Percentiles rank a stretch among this genome's conserved stretches.
phyloP scores from a whole-genome alignment of 92 coral and sea anemone species.

The Siderastrea radians region DNA sequence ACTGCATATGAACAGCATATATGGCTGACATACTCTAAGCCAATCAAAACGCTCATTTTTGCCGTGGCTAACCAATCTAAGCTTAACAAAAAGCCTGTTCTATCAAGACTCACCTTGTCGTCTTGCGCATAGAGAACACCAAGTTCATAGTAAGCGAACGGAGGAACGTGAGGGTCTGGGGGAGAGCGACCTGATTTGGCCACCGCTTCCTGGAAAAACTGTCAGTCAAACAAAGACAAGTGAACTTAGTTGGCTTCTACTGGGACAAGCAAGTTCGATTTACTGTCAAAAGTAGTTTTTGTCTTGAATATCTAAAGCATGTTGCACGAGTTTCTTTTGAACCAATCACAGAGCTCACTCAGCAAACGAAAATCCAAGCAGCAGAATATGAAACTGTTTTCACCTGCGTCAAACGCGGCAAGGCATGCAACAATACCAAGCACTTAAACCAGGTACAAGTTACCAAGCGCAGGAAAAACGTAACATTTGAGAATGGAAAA shows the following conservation, averaged over 20 bases:
- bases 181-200: slow-evolving; percentile 85
- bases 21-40: not conserved
- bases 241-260: not conserved
- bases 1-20: too few species aligned
- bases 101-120: slow-evolving; percentile 68
- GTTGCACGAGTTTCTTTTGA: too few species aligned
- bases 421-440: not conserved
- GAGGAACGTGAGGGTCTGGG: slow-evolving; percentile 91
- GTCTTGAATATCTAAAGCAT: not conserved
- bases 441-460: not conserved
- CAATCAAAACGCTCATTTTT: not conserved
- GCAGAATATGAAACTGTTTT: too few species aligned
- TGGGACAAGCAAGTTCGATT: too few species aligned
- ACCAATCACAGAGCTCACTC: too few species aligned
- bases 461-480: not conserved
- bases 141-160: slow-evolving; percentile 93
- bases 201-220: slow-evolving; percentile 90
- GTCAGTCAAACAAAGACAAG: slow-evolving; percentile 5
- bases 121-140: slow-evolving; percentile 91
- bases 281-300: too few species aligned
- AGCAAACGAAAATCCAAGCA: too few species aligned
- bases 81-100: not conserved
- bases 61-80: not conserved
- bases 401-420: not conserved
- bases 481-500: too few species aligned